These are phyloP conservation scores for Schlechtendalia chinensis DNA, from an alignment of 1,140 invertebrate species.

Conservation along the genomic window DNA sequence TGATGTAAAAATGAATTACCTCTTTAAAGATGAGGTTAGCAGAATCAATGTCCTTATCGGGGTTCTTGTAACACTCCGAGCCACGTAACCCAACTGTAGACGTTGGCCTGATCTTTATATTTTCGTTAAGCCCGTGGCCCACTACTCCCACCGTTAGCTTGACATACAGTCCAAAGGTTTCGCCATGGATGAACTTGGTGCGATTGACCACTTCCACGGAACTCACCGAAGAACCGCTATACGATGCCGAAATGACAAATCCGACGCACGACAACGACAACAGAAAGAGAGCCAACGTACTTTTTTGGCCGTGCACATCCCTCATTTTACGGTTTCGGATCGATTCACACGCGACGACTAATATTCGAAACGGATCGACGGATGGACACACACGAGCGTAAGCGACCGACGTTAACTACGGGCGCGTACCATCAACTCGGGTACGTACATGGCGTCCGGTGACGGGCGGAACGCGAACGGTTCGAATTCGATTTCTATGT, in stretches of 20 bases:
- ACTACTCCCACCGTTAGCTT: conserved; percentile 37
- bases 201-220: conserved; percentile 45
- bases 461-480: too few relatives aligned
- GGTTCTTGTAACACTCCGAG: conserved; percentile 38
- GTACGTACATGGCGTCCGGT: background rate
- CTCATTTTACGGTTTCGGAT: background rate
- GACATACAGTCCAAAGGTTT: background rate
- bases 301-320: background rate
- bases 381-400: too few relatives aligned
- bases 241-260: background rate
- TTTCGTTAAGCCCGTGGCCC: conserved; percentile 41
- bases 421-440: background rate
- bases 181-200: conserved; percentile 17
- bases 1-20: background rate
- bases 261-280: background rate
- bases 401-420: background rate
- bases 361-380: background rate
- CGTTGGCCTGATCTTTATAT: conserved; percentile 48
- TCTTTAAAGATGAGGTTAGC: conserved; percentile 6
- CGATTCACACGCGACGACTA: background rate
- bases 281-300: conserved; percentile 11
- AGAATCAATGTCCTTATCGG: conserved; percentile 36
- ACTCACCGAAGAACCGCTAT: background rate
- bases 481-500: too few relatives aligned
- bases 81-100: conserved; percentile 22